phyloP scores from a whole-genome alignment of 2,797 vertebrate genomes.

The Siniperca undulata region DNA sequence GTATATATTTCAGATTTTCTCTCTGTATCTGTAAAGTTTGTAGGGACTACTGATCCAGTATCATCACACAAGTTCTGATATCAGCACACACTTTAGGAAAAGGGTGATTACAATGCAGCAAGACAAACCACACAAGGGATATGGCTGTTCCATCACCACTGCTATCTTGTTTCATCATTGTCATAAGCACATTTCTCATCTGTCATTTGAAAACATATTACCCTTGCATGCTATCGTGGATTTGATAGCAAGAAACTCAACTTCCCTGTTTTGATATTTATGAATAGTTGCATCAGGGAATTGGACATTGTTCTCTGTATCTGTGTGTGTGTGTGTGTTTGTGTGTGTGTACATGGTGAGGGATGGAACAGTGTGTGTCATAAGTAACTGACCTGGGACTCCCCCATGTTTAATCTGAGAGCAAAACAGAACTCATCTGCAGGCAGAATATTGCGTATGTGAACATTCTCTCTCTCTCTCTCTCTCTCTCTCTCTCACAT shows the following conservation, averaged over 20 bases:
- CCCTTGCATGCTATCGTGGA: slow-evolving; percentile 72
- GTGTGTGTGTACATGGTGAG: slow-evolving; percentile 59
- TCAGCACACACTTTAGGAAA: slow-evolving; percentile 66
- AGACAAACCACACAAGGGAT: slow-evolving; percentile 69
- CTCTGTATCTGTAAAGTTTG: slow-evolving; percentile 48
- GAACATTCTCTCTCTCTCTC: slow-evolving; percentile 46
- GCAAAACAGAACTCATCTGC: slow-evolving; percentile 82
- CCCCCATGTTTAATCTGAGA: slow-evolving; percentile 85
- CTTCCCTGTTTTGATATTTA: slow-evolving; percentile 80
- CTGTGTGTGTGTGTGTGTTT: slow-evolving; percentile 44
- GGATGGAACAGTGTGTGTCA: slow-evolving; percentile 79
- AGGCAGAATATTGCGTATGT: slow-evolving; percentile 79
- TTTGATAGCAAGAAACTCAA: slow-evolving; percentile 75
- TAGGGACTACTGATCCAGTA: slow-evolving; percentile 50
- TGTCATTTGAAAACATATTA: slow-evolving; percentile 78
- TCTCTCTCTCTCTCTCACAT: slow-evolving; percentile 28
- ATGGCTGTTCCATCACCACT: slow-evolving; percentile 68
- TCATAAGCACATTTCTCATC: slow-evolving; percentile 80
- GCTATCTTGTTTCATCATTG: slow-evolving; percentile 81
- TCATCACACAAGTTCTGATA: slow-evolving; percentile 65
- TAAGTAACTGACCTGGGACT: slow-evolving; percentile 85
- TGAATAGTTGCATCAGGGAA: slow-evolving; percentile 77
- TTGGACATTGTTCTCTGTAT: slow-evolving; percentile 72
- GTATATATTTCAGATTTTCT: slow-evolving; percentile 30
- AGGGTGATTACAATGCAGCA: slow-evolving; percentile 69